Evolutionary conservation across 2,797 vertebrate species (phyloP).

Genomic region (Lepus oiostolus): DNA sequence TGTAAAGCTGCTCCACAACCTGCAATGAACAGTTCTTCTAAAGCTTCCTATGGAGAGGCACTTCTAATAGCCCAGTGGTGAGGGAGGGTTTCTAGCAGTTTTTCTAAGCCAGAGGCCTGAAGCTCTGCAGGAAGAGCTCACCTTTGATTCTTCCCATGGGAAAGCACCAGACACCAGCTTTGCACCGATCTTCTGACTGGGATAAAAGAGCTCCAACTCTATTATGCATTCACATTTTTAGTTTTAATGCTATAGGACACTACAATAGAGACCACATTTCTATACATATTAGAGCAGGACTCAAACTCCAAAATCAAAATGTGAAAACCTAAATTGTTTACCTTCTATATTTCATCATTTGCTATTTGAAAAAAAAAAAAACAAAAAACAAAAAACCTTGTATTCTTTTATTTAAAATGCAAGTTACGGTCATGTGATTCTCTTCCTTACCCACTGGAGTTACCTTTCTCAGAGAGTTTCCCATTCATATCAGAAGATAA

Average conservation of each 20-base stretch:
- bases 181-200: slow-evolving; percentile 55
- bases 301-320: background rate
- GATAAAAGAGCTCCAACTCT: slow-evolving; percentile 54
- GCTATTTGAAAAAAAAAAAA: background rate
- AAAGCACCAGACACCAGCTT: background rate
- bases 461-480: background rate
- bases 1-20: background rate
- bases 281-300: background rate
- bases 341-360: background rate
- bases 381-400: too few relatives aligned
- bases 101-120: background rate
- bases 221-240: slow-evolving; percentile 29
- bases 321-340: background rate
- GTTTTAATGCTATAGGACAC: background rate
- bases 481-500: background rate
- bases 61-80: background rate
- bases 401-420: background rate
- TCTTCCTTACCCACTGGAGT: background rate
- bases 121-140: background rate
- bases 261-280: background rate
- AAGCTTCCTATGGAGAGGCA: background rate
- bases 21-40: background rate
- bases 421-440: background rate
- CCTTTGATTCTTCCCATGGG: slow-evolving; percentile 1
- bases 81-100: background rate